Evolutionary conservation across 2,888 invertebrate species (phyloP), one percentile per base, ranked within the genome.

Genomic region (Hanleya hanleyi): DNA sequence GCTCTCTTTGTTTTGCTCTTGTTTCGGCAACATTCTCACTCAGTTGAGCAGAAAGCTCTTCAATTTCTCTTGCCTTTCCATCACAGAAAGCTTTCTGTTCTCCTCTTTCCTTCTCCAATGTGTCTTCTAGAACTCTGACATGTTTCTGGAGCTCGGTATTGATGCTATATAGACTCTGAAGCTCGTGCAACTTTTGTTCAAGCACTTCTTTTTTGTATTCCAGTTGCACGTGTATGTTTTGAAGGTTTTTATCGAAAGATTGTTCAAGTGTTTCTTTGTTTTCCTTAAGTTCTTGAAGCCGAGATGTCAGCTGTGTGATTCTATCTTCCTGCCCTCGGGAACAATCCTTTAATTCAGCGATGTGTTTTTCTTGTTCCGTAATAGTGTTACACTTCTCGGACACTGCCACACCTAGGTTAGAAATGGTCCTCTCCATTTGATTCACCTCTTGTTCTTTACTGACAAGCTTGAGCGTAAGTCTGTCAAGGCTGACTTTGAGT

Each of bases 201-300:
- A 78, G 65, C 15, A 74, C 67, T 57, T 62, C 70, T 38, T 78
- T 73, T 70, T 74, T 75, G 35, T 71, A 78, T n/a, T 69, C 71
- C 26, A 73, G n/a, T 32, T 72, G 70, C n/a, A 75, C 71, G 33
- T 77, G 18, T 9, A 78, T 35, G 32, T 75, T 75, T 50, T 73
- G 36, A 37, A 72, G 47, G 38, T 74, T 75, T 41, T 73, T 75
- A 5, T n/a, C 26, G 7, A 41, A 66, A 15, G 41, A 41, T 12
- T n/a, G n/a, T n/a, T n/a, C n/a, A n/a, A n/a, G n/a, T n/a, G n/a
- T n/a, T n/a, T n/a, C n/a, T n/a, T n/a, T n/a, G n/a, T n/a, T n/a
- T n/a, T n/a, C 36, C 29, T 69, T 57, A 3, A 47, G 29, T 18
- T 51, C 36, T 33, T 73, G 70, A 36, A 68, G 66, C 22, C 71